These are phyloP conservation scores for Sarotherodon lohbergeri DNA, from an alignment of 2,113 vertebrate species.

Conservation along the genomic window DNA sequence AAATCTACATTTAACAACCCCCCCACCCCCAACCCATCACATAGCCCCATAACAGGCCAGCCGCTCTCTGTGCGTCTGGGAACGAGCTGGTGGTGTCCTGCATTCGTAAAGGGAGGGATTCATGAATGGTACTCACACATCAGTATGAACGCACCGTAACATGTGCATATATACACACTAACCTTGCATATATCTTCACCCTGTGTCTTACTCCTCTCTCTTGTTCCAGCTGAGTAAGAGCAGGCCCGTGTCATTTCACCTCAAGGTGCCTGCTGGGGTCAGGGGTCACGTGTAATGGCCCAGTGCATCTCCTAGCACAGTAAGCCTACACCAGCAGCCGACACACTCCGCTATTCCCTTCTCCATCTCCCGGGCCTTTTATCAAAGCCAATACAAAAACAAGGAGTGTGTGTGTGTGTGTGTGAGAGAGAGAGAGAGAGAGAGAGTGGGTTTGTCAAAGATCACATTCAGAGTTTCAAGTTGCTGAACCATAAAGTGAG, in stretches of 20 bases:
- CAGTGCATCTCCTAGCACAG: slow-evolving; percentile 73
- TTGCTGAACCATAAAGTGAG: slow-evolving; percentile 6
- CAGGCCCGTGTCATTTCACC: slow-evolving; percentile 77
- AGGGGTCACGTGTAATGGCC: slow-evolving; percentile 80
- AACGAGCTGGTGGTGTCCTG: background rate
- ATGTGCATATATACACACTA: slow-evolving; percentile 14
- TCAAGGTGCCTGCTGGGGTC: slow-evolving; percentile 74
- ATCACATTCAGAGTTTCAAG: slow-evolving; percentile 13
- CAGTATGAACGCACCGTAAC: background rate
- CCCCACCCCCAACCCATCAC: slow-evolving; percentile 27
- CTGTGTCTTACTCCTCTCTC: slow-evolving; percentile 55
- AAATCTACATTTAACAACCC: slow-evolving; percentile 56
- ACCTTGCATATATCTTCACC: background rate
- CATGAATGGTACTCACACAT: slow-evolving; percentile 13
- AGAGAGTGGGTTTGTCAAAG: background rate
- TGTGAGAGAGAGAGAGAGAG: background rate
- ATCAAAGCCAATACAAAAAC: slow-evolving; percentile 17
- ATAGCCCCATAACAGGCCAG: slow-evolving; percentile 63
- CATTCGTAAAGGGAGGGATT: slow-evolving; percentile 35
- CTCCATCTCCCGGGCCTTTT: slow-evolving; percentile 67
- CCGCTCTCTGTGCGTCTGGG: slow-evolving; percentile 60
- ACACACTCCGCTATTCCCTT: slow-evolving; percentile 71
- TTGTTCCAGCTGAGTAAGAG: slow-evolving; percentile 75
- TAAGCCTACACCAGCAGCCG: slow-evolving; percentile 72
- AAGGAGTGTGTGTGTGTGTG: slow-evolving; percentile 2